phyloP scores from a whole-genome alignment of 2,797 vertebrate genomes.

The Platalea minor region DNA sequence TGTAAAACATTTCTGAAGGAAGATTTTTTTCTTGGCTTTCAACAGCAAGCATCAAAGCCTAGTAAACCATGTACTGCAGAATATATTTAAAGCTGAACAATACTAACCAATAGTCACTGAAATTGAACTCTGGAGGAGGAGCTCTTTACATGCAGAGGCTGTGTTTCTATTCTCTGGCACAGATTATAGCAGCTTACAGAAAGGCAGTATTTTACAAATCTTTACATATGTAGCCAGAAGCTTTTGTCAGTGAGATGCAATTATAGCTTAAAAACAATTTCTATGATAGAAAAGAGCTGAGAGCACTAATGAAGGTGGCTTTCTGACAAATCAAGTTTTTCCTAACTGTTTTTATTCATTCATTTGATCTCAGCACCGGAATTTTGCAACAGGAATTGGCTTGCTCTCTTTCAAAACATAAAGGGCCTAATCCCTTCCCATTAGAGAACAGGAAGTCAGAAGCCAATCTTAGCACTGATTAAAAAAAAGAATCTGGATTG shows the following conservation, averaged over 20 bases:
- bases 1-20: not conserved
- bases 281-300: not conserved
- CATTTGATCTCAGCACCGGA: constrained; percentile 10
- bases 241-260: constrained; percentile 18
- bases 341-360: not conserved
- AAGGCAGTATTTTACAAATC: constrained; percentile 21
- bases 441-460: constrained; percentile 40
- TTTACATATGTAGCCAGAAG: constrained; percentile 37
- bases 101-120: not conserved
- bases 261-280: constrained; percentile 32
- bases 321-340: constrained; percentile 13
- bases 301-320: not conserved
- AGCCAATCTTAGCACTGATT: constrained; percentile 31
- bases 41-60: not conserved
- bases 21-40: not conserved
- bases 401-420: not conserved
- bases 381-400: constrained; percentile 35
- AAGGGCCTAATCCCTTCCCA: constrained; percentile 27
- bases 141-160: not conserved
- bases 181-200: constrained; percentile 17
- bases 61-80: not conserved
- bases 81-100: not conserved
- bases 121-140: constrained; percentile 26
- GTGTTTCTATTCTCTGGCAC: constrained; percentile 45
- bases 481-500: not conserved